These are phyloP conservation scores for Empis livida DNA, from an alignment of 2,888 invertebrate species.

Conservation along the genomic window DNA sequence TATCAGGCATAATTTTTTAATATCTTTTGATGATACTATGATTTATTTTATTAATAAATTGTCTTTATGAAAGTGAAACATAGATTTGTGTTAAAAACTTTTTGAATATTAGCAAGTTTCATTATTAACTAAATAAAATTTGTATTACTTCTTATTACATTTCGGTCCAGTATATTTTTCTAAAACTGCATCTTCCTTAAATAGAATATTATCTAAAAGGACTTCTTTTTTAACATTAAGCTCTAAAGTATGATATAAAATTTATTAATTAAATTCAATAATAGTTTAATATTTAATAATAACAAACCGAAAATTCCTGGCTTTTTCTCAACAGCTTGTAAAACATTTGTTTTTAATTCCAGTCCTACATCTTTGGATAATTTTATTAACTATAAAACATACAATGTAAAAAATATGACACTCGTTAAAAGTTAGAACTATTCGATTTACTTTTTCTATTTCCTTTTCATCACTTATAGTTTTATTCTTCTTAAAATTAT, in stretches of 20 bases:
- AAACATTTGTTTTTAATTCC: conserved; percentile 56
- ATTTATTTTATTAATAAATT: no score
- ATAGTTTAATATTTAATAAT: background rate
- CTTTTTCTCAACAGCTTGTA: conserved; percentile 55
- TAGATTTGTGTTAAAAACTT: no score
- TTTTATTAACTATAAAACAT: conserved; percentile 48
- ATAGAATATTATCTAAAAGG: conserved; percentile 47
- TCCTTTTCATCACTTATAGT: conserved; percentile 43
- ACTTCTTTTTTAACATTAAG: conserved; percentile 26
- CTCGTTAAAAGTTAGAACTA: no score
- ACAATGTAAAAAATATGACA: conserved; percentile 13
- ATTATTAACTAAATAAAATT: no score
- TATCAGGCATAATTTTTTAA: no score
- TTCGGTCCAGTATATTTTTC: conserved; percentile 18
- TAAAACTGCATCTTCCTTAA: conserved; percentile 40
- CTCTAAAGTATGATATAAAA: conserved; percentile 16
- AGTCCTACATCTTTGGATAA: conserved; percentile 53
- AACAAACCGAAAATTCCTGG: conserved; percentile 52
- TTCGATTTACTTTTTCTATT: conserved; percentile 53
- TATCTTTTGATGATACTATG: no score
- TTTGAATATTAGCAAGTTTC: no score
- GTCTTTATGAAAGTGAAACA: no score
- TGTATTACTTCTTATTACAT: background rate
- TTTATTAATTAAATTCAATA: background rate
- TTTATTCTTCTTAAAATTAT: conserved; percentile 57